Percentiles rank a stretch among this genome's conserved stretches.
phyloP scores from a whole-genome alignment of 2,888 invertebrate genomes.

The Caenorhabditis plicata region DNA sequence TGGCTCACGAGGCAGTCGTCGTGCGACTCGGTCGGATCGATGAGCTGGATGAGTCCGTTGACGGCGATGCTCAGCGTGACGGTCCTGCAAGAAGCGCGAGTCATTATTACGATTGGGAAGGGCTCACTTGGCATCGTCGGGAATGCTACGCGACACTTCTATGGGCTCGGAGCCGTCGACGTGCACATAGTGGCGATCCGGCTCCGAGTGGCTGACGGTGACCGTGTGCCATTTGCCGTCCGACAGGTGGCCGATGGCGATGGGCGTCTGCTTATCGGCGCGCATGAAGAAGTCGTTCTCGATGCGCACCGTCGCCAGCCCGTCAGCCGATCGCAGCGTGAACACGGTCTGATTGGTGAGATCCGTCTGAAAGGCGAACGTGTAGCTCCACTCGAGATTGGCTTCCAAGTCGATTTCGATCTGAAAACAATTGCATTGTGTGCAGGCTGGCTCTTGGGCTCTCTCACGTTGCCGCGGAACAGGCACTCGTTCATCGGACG shows the following conservation, averaged over 20 bases:
- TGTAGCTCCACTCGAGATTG: conserved; percentile 30
- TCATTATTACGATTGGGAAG: too few species aligned
- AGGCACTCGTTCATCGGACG: conserved; percentile 20
- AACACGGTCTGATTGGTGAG: conserved; percentile 35
- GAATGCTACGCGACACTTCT: conserved; percentile 8
- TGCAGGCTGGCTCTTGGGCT: too few species aligned
- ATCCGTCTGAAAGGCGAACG: conserved; percentile 40
- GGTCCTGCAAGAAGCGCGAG: conserved; percentile 10
- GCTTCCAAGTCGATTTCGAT: conserved; percentile 29
- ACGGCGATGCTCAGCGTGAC: conserved; percentile 14
- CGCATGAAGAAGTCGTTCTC: conserved; percentile 42
- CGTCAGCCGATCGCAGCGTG: conserved; percentile 14
- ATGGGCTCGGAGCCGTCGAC: conserved; percentile 23
- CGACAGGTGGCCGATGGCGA: conserved; percentile 30
- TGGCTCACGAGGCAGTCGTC: conserved; percentile 26
- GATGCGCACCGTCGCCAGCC: conserved; percentile 10
- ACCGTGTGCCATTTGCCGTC: conserved; percentile 44
- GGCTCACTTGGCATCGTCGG: too few species aligned
- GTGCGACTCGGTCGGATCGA: conserved; percentile 30
- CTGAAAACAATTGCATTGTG: too few species aligned
- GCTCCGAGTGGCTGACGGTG: conserved; percentile 14
- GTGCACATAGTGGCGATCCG: conserved; percentile 18
- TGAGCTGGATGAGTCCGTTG: conserved; percentile 22
- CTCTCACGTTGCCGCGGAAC: conserved; percentile 23
- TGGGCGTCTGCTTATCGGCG: conserved; percentile 11